Evolutionary conservation across 2,113 vertebrate genomes (phyloP), one percentile per base, ranked within the genome.

Genomic region (Etheostoma spectabile): DNA sequence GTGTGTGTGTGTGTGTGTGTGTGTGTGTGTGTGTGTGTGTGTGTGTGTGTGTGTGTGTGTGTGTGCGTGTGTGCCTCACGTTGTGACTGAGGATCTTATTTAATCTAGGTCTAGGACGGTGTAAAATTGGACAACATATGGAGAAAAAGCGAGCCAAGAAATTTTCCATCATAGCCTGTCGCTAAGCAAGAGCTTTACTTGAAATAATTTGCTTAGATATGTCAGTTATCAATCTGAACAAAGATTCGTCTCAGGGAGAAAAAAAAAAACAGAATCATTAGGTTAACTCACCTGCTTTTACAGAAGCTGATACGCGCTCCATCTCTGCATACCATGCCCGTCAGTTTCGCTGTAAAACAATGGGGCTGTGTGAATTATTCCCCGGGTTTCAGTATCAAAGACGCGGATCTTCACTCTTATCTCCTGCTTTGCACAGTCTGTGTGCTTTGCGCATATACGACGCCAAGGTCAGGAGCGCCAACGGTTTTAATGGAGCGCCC

Each of bases 391-490:
- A n/a, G 38, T 86, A 86, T 88, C 91, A 89, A 79, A 87, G 73
- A 35, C 87, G 48, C 80, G 59, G 88, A 91, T 92, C 89, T 91
- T 64, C 64, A 78, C 90, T 92, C 88, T 84, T 88, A 91, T 91
- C 91, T 92, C 72, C 87, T 85, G 90, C 88, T 89, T 91, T 77
- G 89, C 90, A 87, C 88, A 68, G 90, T 76, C 85, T 87, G 89
- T 90, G 91, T 87, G 93, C 89, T 90, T 92, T 94, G 94, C 93
- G 93, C 94, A 93, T 95, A 93, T 92, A 92, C 93, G 93, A 94
- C 93, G 91, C 91, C 94, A 94, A 94, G 93, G 94, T 94, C 94
- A 94, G 92, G 88, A 93, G 93, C 92, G 88, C 91, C 92, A 91
- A 91, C 91, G 93, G 88, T 94, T 94, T 93, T 93, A 91, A 93